Conservation (phyloP, 2,113 vertebrate genomes). For the Mixornis gularis region DNA sequence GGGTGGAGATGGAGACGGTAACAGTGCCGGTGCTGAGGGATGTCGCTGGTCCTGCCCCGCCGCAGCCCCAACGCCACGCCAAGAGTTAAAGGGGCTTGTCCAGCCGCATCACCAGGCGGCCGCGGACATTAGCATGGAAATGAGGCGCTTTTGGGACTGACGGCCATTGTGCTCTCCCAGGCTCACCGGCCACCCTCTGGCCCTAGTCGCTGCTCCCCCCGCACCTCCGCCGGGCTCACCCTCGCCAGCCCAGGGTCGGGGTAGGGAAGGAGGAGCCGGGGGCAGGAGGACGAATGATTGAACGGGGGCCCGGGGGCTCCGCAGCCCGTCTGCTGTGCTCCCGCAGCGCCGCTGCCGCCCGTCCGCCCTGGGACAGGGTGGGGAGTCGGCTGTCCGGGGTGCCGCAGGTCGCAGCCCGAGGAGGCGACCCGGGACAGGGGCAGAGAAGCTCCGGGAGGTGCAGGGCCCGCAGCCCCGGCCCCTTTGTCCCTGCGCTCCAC, state of each 20-base stretch:
- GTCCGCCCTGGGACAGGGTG: not conserved
- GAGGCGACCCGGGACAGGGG: not conserved
- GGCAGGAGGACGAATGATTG: not conserved
- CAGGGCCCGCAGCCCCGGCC: not conserved
- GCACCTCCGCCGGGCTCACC: not conserved
- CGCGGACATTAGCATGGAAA: constrained; percentile 56
- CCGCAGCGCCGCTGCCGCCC: not conserved
- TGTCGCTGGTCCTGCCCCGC: not conserved
- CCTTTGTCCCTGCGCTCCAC: not conserved
- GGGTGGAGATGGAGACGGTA: not conserved
- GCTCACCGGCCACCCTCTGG: not conserved
- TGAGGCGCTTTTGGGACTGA: constrained; percentile 49
- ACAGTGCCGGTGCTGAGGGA: not conserved
- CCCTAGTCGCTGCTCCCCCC: not conserved
- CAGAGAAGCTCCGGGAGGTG: not conserved
- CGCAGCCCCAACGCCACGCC: not conserved
- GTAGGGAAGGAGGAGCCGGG: not conserved
- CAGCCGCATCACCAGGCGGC: not conserved
- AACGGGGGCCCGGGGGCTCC: not conserved
- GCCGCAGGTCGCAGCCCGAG: not conserved
- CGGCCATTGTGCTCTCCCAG: constrained; percentile 5
- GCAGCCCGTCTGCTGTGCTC: constrained; percentile 54
- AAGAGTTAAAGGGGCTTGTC: constrained; percentile 50
- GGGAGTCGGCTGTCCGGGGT: not conserved
- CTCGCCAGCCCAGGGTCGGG: not conserved